Base-by-base conservation (phyloP, 2,888 invertebrate genomes). In the Endotricha flammealis region DNA sequence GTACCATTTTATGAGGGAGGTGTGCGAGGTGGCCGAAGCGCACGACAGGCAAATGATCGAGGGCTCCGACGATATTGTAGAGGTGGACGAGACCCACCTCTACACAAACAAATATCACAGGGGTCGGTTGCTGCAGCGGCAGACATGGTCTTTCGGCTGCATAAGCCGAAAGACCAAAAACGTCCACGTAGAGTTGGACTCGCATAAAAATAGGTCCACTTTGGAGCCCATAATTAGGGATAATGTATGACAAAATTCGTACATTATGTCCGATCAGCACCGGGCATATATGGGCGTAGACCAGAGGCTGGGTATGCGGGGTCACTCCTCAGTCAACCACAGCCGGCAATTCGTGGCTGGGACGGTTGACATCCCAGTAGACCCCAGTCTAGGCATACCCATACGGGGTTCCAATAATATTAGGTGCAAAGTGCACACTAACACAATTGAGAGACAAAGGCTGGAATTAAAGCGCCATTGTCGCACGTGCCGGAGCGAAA, bases 391-490 rank as follows among this genome's bases (percentile, higher is more conserved):
- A 4, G 23, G 23, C 8, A 8, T n/a, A 10, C 23, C 23, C 23
- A 10, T 23, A n/a, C 9, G 9, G n/a, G n/a, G 23, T 3, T 23
- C 7, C 4, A 23, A 23, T n/a, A 9, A 9, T 4, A 23, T 23
- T 38, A 27, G 23, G n/a, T 22, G 23, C 30, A 22, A 16, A 17
- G 25, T 10, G 12, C 25, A 25, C 25, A 25, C 25, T 3, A 25
- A 25, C 25, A 25, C 25, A 2, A 25, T 25, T 3, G 25, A 25
- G 11, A 3, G 25, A 5, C 25, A 50, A 30, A 4, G 16, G 16
- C 16, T 22, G 46, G 29, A 16, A 16, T 16, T 16, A 16, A 44
- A 50, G 27, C 22, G 32, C n/a, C 47, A 45, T 12, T 42, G 46
- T 28, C 32, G 43, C 5, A 34, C 48, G 0, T 49, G 49, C 28